phyloP scores from a whole-genome alignment of 1,140 invertebrate genomes.

The Cataglyphis hispanica region DNA sequence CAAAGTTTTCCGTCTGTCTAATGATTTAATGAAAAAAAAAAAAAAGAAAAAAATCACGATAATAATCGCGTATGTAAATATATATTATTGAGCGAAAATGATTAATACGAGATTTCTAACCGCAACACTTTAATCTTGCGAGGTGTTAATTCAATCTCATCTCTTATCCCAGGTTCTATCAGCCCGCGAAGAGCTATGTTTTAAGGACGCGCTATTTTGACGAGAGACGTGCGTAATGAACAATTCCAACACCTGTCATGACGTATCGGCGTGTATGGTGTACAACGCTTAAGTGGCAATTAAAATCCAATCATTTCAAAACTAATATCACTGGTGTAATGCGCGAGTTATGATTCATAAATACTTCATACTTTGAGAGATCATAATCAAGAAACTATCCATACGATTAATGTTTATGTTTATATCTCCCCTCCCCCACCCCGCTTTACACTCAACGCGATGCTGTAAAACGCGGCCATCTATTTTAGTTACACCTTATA shows the following conservation, averaged over 20 bases:
- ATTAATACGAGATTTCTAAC: background rate
- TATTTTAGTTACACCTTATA: constrained; percentile 9
- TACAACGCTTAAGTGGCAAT: constrained; percentile 21
- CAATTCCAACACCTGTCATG: constrained; percentile 3
- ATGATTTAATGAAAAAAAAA: background rate
- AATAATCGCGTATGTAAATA: background rate
- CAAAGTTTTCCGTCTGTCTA: background rate
- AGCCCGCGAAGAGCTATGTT: background rate
- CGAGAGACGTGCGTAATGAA: background rate
- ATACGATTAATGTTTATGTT: constrained; percentile 39
- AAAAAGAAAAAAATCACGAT: background rate
- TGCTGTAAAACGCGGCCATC: background rate
- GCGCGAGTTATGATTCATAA: constrained; percentile 15
- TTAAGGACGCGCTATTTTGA: background rate
- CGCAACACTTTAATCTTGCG: background rate
- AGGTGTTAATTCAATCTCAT: constrained; percentile 9
- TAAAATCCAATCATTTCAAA: constrained; percentile 32
- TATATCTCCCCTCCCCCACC: background rate
- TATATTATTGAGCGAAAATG: background rate
- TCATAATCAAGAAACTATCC: constrained; percentile 11
- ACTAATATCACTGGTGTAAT: constrained; percentile 2
- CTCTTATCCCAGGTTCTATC: background rate
- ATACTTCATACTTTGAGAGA: constrained; percentile 17
- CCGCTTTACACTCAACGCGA: background rate
- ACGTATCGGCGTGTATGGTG: background rate